Evolutionary conservation across 2,113 vertebrate genomes (phyloP).

Genomic region (Xenotilapia caudafasciata): DNA sequence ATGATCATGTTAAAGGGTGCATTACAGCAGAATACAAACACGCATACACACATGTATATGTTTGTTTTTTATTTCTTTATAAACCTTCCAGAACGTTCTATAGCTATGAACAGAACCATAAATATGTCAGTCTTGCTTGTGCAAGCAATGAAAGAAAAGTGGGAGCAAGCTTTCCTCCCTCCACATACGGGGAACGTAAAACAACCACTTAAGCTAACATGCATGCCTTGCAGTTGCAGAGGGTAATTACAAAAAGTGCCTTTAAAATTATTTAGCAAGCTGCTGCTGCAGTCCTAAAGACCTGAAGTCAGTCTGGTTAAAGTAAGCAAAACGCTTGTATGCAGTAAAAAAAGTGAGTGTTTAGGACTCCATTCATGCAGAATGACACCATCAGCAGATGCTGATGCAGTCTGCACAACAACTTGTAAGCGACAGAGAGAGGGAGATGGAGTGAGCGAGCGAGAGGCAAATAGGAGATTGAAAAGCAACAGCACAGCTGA

Average conservation of each 20-base stretch:
- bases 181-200: neutral
- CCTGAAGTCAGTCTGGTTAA: neutral
- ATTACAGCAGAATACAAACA: neutral
- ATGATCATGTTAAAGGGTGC: neutral
- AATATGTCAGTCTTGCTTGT: neutral
- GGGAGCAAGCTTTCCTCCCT: neutral
- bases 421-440: neutral
- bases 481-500: neutral
- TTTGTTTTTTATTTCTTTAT: neutral
- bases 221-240: neutral
- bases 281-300: neutral
- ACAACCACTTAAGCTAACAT: neutral
- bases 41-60: accelerated
- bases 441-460: neutral
- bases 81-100: neutral
- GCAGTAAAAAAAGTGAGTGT: neutral
- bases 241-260: neutral
- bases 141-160: neutral
- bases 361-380: neutral
- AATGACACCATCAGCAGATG: neutral
- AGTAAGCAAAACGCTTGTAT: neutral
- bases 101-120: neutral
- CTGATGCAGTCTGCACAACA: neutral
- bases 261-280: neutral
- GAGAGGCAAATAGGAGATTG: neutral